Conservation (phyloP, 1,140 invertebrate genomes). For the Panulirus ornatus region DNA sequence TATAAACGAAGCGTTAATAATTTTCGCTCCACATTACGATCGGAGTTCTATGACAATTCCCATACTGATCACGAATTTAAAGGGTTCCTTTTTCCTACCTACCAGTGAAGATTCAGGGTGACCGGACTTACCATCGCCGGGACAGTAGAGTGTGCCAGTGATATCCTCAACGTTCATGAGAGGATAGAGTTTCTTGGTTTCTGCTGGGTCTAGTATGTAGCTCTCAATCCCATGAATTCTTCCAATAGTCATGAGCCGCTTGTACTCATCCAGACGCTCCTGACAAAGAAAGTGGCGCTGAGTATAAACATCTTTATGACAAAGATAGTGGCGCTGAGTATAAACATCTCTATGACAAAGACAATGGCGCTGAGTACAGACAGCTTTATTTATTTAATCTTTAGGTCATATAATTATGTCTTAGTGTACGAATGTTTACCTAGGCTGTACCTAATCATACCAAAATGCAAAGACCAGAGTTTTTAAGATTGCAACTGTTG, state of each 20-base stretch:
- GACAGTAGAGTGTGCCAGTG: conserved; percentile 87
- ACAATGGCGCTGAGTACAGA: neutral
- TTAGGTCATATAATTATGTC: no score
- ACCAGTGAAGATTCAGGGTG: no score
- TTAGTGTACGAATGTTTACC: no score
- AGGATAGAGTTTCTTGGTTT: conserved; percentile 85
- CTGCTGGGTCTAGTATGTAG: conserved; percentile 84
- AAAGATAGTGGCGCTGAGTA: conserved; percentile 1
- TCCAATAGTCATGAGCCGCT: conserved; percentile 87
- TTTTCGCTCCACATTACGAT: no score
- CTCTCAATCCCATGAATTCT: conserved; percentile 88
- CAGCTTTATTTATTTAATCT: no score
- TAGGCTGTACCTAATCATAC: no score
- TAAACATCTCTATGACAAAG: conserved; percentile 78
- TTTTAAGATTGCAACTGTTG: no score
- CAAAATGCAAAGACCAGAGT: no score
- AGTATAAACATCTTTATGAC: conserved; percentile 78
- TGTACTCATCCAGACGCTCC: conserved; percentile 89
- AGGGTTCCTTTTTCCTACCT: no score
- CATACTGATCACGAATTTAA: no score
- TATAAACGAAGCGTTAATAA: no score
- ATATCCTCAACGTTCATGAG: conserved; percentile 86
- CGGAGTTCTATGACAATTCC: no score
- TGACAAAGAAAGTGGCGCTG: conserved; percentile 77
- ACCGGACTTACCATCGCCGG: conserved; percentile 83